Conservation (phyloP, 2,888 invertebrate species). For the Nipponacmea schrenckii region DNA sequence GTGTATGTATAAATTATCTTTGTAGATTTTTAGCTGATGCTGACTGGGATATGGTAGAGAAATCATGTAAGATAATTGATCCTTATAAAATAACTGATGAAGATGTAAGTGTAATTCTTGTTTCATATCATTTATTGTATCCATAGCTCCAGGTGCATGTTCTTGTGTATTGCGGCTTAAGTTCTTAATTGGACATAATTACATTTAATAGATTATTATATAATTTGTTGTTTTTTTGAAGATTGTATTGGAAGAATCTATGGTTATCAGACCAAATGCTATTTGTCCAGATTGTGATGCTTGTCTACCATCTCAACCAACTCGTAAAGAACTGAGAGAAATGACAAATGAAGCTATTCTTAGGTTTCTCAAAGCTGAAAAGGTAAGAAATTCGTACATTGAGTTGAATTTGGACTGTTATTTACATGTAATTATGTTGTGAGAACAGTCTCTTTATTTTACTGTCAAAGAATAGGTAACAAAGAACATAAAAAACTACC, state of each 20-base stretch:
- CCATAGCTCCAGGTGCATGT: too few relatives aligned
- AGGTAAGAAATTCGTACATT: conserved; percentile 69
- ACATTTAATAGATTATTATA: too few relatives aligned
- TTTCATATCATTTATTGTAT: not conserved
- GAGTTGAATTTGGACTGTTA: too few relatives aligned
- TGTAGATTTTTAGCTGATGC: conserved; percentile 74
- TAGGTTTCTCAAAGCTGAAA: conserved; percentile 74
- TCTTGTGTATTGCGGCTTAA: too few relatives aligned
- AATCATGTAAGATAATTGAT: conserved; percentile 72
- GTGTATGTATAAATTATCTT: not conserved
- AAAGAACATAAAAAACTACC: too few relatives aligned
- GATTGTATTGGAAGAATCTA: conserved; percentile 14
- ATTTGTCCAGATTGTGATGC: conserved; percentile 73
- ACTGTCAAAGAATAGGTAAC: too few relatives aligned
- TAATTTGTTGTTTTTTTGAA: too few relatives aligned
- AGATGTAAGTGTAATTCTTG: conserved; percentile 40
- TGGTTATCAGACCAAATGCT: conserved; percentile 25
- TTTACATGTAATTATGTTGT: too few relatives aligned
- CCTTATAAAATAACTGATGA: conserved; percentile 71
- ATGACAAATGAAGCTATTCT: conserved; percentile 74
- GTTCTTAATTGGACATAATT: too few relatives aligned
- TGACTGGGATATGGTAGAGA: conserved; percentile 74
- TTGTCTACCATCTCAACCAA: conserved; percentile 73
- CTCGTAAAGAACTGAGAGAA: conserved; percentile 73
- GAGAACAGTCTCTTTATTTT: too few relatives aligned